Evolutionary conservation across 2,113 vertebrate genomes (phyloP).

Genomic region (Gymnogyps californianus): DNA sequence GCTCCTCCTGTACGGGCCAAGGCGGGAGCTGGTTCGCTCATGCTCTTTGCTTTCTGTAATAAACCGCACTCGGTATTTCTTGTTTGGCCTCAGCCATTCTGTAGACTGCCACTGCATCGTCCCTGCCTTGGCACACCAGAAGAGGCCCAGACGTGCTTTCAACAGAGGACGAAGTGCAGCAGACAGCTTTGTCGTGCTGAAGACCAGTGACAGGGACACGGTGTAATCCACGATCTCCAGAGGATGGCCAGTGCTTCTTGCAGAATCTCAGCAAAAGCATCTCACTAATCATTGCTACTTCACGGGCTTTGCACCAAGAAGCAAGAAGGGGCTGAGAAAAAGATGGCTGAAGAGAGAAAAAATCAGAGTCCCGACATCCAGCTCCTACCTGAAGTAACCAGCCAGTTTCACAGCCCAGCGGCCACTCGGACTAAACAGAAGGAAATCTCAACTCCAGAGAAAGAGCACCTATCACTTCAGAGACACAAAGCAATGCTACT

Average conservation of each 20-base stretch:
- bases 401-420: neutral
- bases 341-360: neutral
- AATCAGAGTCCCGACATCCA: neutral
- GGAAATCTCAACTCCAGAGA: neutral
- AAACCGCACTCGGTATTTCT: neutral
- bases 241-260: neutral
- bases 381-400: neutral
- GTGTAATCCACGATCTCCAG: neutral
- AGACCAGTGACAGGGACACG: neutral
- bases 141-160: neutral
- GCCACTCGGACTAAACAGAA: neutral
- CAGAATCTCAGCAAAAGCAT: neutral
- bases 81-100: neutral
- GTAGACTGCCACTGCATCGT: neutral
- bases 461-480: neutral
- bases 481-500: neutral
- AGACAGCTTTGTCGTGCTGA: neutral
- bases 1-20: neutral
- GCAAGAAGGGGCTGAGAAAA: neutral
- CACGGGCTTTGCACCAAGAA: neutral
- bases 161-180: neutral
- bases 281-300: neutral
- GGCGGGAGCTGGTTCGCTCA: accelerated
- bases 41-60: neutral
- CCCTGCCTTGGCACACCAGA: neutral